Percentiles rank a stretch among this genome's conserved stretches.
Conservation (phyloP, 2,113 vertebrate genomes). For the Neofelis nebulosa region DNA sequence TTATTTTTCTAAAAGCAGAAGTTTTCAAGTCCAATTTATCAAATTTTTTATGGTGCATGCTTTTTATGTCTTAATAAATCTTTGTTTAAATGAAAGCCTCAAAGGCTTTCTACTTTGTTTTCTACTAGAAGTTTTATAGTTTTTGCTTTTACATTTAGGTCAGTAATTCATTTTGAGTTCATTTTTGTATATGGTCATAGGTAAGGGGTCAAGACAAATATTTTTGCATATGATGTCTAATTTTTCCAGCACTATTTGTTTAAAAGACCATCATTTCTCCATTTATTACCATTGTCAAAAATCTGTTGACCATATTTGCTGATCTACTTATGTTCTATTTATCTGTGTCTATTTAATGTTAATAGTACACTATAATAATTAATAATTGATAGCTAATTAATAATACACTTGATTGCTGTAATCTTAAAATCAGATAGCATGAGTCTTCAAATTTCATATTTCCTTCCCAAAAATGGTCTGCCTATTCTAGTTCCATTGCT, state of each 20-base stretch:
- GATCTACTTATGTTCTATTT: background rate
- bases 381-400: background rate
- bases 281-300: slow-evolving; percentile 26
- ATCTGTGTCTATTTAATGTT: background rate
- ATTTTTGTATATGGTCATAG: background rate
- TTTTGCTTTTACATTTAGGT: slow-evolving; percentile 8
- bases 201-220: background rate
- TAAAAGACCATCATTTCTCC: background rate
- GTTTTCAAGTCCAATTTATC: background rate
- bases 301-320: background rate
- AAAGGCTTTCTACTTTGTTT: slow-evolving; percentile 30
- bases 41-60: background rate
- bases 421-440: slow-evolving; percentile 4
- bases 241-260: background rate
- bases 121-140: background rate
- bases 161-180: background rate
- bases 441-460: background rate
- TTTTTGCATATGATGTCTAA: background rate
- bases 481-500: background rate
- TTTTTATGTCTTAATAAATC: slow-evolving; percentile 15
- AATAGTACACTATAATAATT: background rate
- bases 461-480: background rate
- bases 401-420: background rate
- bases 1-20: background rate
- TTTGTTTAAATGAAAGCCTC: background rate